These are phyloP conservation scores for Polypterus bichir DNA, from an alignment of 2,113 vertebrate species.

Conservation along the genomic window DNA sequence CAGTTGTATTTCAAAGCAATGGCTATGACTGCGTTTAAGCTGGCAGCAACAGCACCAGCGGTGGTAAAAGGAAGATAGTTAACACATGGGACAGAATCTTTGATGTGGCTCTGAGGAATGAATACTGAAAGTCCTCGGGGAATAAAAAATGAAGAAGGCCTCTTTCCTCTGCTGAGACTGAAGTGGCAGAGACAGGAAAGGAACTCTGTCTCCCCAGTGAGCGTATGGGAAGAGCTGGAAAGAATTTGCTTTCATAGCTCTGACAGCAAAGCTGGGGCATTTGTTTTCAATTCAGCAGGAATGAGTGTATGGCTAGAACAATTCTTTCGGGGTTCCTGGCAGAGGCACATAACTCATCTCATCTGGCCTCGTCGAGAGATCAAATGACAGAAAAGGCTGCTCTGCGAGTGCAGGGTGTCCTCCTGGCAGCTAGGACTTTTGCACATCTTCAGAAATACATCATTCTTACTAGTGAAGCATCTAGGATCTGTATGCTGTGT, in stretches of 20 bases:
- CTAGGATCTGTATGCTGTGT: slow-evolving; percentile 28
- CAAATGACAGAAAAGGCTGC: slow-evolving; percentile 35
- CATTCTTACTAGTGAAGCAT: slow-evolving; percentile 26
- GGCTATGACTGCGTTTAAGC: slow-evolving; percentile 13
- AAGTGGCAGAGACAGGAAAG: slow-evolving; percentile 35
- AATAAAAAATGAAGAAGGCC: slow-evolving; percentile 16
- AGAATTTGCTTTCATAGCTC: slow-evolving; percentile 40
- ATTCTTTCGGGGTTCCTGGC: slow-evolving; percentile 36
- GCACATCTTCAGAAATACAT: slow-evolving; percentile 30
- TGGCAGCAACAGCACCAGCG: slow-evolving; percentile 3
- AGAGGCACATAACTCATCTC: slow-evolving; percentile 37
- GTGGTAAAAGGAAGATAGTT: slow-evolving; percentile 25
- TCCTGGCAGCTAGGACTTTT: slow-evolving; percentile 35
- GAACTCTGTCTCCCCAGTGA: slow-evolving; percentile 32
- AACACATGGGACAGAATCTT: slow-evolving; percentile 25
- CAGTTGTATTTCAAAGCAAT: slow-evolving; percentile 21
- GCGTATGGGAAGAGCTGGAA: slow-evolving; percentile 30
- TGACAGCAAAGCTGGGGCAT: slow-evolving; percentile 24
- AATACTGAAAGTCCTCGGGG: slow-evolving; percentile 17
- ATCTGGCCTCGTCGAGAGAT: slow-evolving; percentile 35
- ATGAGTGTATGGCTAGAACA: slow-evolving; percentile 34
- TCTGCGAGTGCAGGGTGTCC: slow-evolving; percentile 28
- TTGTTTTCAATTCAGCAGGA: slow-evolving; percentile 44
- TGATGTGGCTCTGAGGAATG: slow-evolving; percentile 34
- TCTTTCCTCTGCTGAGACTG: slow-evolving; percentile 22